phyloP scores from a whole-genome alignment of 1,140 invertebrate species.

The Oscheius sp. region DNA sequence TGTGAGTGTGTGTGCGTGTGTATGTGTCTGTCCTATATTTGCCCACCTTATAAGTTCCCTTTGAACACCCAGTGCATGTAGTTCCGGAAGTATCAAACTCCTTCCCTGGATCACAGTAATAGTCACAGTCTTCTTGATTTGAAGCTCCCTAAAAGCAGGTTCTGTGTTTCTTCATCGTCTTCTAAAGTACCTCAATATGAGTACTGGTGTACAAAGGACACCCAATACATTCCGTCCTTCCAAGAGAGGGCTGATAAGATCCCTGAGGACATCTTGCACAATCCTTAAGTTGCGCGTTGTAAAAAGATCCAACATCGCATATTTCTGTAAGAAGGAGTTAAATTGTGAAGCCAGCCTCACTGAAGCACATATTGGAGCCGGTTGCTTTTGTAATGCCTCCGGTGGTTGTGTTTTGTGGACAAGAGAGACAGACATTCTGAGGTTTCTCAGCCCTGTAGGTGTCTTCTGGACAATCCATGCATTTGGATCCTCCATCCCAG shows the following conservation, averaged over 20 bases:
- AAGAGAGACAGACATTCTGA: not conserved
- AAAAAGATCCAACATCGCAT: not conserved
- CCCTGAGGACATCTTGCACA: not conserved
- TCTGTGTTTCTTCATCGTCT: not conserved
- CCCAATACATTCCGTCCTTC: not conserved
- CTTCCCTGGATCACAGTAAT: not conserved
- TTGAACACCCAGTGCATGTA: not conserved
- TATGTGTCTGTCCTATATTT: no score
- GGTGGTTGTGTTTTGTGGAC: not conserved
- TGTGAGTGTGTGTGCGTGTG: no score
- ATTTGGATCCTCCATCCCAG: not conserved
- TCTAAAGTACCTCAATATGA: not conserved
- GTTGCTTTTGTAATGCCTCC: not conserved
- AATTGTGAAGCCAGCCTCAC: not conserved
- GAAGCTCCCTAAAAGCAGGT: not conserved
- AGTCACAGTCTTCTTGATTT: not conserved
- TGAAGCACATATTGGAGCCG: not conserved
- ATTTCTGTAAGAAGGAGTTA: not conserved
- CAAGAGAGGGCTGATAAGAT: not conserved
- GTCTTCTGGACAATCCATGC: not conserved
- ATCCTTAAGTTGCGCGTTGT: not conserved
- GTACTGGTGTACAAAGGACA: not conserved
- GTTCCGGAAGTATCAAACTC: not conserved
- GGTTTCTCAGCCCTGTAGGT: not conserved
- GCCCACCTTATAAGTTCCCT: not conserved